These are phyloP conservation scores for Drosophila phalerata DNA, from an alignment of 2,888 invertebrate species.

Conservation along the genomic window DNA sequence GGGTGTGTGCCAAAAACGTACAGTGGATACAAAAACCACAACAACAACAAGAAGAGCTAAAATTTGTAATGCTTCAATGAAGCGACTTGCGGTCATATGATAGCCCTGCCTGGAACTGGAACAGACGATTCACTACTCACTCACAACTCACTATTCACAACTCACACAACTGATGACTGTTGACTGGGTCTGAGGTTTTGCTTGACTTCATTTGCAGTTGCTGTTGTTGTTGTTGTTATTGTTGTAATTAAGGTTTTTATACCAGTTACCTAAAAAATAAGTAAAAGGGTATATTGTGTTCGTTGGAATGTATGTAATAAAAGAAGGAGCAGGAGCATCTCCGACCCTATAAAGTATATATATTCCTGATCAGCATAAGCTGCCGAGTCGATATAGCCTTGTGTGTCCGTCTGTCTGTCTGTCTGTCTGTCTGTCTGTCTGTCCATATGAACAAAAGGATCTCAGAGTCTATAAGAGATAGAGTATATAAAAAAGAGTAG, in stretches of 20 bases:
- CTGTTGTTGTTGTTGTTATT: conserved; percentile 45
- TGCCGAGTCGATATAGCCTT: no score
- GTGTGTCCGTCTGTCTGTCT: no score
- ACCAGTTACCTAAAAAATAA: no score
- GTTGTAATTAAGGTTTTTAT: conserved; percentile 69
- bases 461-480: no score
- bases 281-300: no score
- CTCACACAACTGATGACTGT: conserved; percentile 61
- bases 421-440: no score
- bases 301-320: no score
- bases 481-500: no score
- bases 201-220: conserved; percentile 66
- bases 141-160: conserved; percentile 29
- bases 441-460: no score
- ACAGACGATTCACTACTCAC: conserved; percentile 50
- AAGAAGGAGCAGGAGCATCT: no score
- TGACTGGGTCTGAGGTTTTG: conserved; percentile 63
- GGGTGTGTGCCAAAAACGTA: conserved; percentile 32
- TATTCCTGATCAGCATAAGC: no score
- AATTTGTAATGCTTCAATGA: conserved; percentile 72
- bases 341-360: no score
- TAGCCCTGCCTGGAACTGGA: conserved; percentile 63
- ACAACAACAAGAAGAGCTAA: conserved; percentile 15
- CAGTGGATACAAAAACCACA: not conserved
- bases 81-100: conserved; percentile 68